Evolutionary conservation across 2,888 invertebrate species (phyloP), one percentile per base, ranked within the genome.

Genomic region (Tanytarsus gracilentus): DNA sequence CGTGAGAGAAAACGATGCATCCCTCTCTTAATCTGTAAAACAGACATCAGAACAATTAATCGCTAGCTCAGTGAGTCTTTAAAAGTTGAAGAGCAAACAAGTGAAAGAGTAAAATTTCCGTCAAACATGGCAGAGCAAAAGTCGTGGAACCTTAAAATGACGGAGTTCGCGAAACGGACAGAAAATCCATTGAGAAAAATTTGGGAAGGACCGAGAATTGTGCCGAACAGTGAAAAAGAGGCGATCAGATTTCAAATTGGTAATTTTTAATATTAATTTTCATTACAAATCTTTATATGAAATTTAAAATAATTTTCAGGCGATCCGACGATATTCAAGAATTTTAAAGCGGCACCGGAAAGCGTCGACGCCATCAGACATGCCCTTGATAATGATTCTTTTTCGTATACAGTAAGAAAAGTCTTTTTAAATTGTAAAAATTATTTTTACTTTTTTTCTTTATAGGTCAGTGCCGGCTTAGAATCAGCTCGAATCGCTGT

Each of bases 401-500:
- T 81, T 69, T 94, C 96, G 14, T 97, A 97, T 73, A 89, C 86
- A 1, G 88, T n/a, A n/a, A n/a, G n/a, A n/a, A n/a, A n/a, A n/a
- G n/a, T n/a, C n/a, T n/a, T n/a, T n/a, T n/a, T n/a, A n/a, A n/a
- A n/a, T n/a, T n/a, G n/a, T n/a, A n/a, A n/a, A n/a, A n/a, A n/a
- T n/a, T n/a, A n/a, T n/a, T n/a, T n/a, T n/a, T n/a, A n/a, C n/a
- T n/a, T n/a, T n/a, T n/a, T n/a, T n/a, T n/a, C n/a, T n/a, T n/a
- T n/a, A n/a, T n/a, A n/a, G n/a, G n/a, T 93, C 6, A 84, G 88
- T 26, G 81, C 84, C 66, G 96, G 95, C 1, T 84, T 85, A 66
- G 77, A 80, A 67, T 80, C 80, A 62, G 85, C 94, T 0, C 79
- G 92, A 64, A 76, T 80, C 68, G 95, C 95, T 0, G 88, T 96